These are phyloP conservation scores for Bujurquina vittata DNA, from an alignment of 2,113 vertebrate species.

Conservation along the genomic window DNA sequence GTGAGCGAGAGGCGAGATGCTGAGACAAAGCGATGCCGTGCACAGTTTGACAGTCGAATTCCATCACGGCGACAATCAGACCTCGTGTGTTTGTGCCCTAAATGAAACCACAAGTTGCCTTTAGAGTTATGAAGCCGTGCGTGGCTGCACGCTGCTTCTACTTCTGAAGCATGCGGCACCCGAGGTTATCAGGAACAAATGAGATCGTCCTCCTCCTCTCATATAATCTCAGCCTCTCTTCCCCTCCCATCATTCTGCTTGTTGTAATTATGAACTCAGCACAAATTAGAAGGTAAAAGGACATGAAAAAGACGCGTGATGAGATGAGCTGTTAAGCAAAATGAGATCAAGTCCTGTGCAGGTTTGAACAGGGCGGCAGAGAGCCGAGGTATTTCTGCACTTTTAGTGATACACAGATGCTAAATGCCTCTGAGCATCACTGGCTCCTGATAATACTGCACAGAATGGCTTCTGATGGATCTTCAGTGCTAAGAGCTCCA, in stretches of 20 bases:
- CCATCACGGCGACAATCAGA: no score
- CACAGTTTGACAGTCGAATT: no score
- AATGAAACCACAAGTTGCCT: no score
- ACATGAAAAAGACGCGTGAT: conserved; percentile 23
- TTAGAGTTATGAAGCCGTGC: no score
- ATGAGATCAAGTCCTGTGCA: conserved; percentile 11
- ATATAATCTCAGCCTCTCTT: conserved; percentile 12
- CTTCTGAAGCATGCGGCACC: neutral
- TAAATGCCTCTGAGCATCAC: no score
- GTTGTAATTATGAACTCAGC: conserved; percentile 37
- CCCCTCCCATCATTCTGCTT: neutral
- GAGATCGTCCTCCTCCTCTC: conserved; percentile 13
- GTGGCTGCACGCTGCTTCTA: neutral
- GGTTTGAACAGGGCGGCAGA: conserved; percentile 1
- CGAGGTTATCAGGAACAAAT: neutral
- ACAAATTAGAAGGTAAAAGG: conserved; percentile 27
- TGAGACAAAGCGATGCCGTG: no score
- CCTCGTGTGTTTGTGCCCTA: no score
- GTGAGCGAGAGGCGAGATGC: no score
- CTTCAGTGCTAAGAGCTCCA: no score
- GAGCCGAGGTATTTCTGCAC: neutral
- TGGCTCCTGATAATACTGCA: no score
- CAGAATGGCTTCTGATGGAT: no score
- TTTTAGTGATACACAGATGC: neutral
- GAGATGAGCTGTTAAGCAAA: conserved; percentile 24